Conservation (phyloP, 1,140 invertebrate species). For the Calephelis virginiensis region DNA sequence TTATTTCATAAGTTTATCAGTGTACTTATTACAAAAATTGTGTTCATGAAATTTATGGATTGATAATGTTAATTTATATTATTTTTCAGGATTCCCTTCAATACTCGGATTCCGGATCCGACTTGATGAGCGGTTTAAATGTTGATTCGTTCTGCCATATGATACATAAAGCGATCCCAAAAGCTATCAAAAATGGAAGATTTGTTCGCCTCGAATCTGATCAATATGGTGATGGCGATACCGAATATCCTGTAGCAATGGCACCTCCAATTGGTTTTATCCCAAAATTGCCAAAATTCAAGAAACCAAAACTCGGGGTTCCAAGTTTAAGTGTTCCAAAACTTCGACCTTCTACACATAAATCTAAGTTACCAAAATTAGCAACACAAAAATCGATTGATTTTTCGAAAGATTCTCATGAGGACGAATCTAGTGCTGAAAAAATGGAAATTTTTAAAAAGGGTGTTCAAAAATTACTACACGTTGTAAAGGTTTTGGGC, state of each 20-base stretch:
- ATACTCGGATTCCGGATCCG: constrained; percentile 30
- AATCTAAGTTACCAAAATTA: constrained; percentile 40
- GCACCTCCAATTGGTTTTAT: constrained; percentile 53
- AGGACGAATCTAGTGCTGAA: constrained; percentile 62
- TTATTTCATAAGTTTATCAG: too few species aligned
- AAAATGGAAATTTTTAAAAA: constrained; percentile 67
- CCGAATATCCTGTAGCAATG: constrained; percentile 40
- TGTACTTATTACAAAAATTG: too few species aligned
- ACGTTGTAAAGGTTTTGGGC: constrained; percentile 62
- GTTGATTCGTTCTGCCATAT: constrained; percentile 56
- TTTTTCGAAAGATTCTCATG: constrained; percentile 36
- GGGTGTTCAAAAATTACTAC: constrained; percentile 62
- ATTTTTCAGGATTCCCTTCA: constrained; percentile 33
- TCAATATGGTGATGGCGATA: constrained; percentile 45
- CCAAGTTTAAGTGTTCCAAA: constrained; percentile 9
- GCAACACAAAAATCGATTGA: constrained; percentile 39
- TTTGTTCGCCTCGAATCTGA: constrained; percentile 50
- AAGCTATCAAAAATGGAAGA: constrained; percentile 54
- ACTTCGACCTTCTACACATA: not conserved
- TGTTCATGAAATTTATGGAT: too few species aligned
- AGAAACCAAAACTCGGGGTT: constrained; percentile 25
- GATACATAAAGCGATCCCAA: constrained; percentile 60
- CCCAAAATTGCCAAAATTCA: constrained; percentile 46
- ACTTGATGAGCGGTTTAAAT: constrained; percentile 38
- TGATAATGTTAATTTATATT: constrained; percentile 4